Evolutionary conservation across 2,797 vertebrate species (phyloP).

Genomic region (Peromyscus melanophrys): DNA sequence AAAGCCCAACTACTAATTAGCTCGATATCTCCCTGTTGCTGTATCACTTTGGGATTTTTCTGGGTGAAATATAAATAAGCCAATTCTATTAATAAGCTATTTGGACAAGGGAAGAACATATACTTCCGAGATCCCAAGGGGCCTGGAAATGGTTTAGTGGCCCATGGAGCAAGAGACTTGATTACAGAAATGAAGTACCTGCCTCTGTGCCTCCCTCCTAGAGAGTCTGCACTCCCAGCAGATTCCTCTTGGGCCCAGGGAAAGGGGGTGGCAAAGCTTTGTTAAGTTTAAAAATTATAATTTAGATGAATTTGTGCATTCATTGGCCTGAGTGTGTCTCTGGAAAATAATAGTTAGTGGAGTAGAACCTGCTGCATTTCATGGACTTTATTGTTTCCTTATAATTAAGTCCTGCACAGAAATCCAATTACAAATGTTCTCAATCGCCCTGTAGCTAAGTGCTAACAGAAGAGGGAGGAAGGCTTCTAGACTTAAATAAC

Average conservation of each 20-base stretch:
- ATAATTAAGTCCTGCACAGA: slow-evolving; percentile 88
- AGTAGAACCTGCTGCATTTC: slow-evolving; percentile 76
- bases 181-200: slow-evolving; percentile 56
- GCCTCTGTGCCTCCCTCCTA: neutral
- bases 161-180: slow-evolving; percentile 56
- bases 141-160: slow-evolving; percentile 50
- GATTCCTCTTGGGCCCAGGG: neutral
- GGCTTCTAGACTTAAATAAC: slow-evolving; percentile 85
- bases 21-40: slow-evolving; percentile 62
- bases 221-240: neutral
- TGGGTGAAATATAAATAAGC: slow-evolving; percentile 82
- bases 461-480: slow-evolving; percentile 79
- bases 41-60: slow-evolving; percentile 77
- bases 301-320: slow-evolving; percentile 80
- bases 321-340: slow-evolving; percentile 69
- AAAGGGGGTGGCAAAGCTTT: slow-evolving; percentile 17
- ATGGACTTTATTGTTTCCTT: slow-evolving; percentile 85
- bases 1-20: slow-evolving; percentile 26
- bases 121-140: slow-evolving; percentile 23
- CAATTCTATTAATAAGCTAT: slow-evolving; percentile 80
- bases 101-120: slow-evolving; percentile 77
- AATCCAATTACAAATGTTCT: slow-evolving; percentile 88
- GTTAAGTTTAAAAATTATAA: slow-evolving; percentile 81
- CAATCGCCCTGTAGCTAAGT: slow-evolving; percentile 83
- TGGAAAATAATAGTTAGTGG: slow-evolving; percentile 82